Evolutionary conservation across 2,113 vertebrate species (phyloP).

Genomic region (Rhodinocichla rosea): DNA sequence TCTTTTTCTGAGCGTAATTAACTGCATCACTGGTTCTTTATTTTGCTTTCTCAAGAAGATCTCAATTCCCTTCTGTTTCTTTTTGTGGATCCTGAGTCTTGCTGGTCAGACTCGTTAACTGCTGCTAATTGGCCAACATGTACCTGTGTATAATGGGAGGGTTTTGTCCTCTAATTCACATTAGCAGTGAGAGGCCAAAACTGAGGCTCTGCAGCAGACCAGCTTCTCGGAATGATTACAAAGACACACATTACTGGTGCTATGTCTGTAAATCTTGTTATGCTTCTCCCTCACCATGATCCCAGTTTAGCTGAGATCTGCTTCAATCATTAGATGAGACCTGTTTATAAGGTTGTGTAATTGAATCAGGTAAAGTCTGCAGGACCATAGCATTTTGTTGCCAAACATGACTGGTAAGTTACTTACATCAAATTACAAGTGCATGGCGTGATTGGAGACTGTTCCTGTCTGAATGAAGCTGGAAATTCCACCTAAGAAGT

Average conservation of each 20-base stretch:
- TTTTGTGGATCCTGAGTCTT: neutral
- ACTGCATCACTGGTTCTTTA: neutral
- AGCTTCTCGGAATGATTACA: constrained; percentile 38
- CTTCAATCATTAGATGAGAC: constrained; percentile 32
- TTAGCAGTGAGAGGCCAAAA: constrained; percentile 24
- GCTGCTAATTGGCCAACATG: constrained; percentile 11
- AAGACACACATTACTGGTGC: neutral
- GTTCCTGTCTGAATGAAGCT: neutral
- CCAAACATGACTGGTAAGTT: constrained; percentile 38
- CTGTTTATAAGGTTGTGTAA: constrained; percentile 49
- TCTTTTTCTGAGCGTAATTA: constrained; percentile 25
- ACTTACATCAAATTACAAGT: constrained; percentile 43
- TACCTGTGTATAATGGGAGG: constrained; percentile 1
- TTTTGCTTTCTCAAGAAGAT: constrained; percentile 32
- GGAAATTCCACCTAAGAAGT: neutral
- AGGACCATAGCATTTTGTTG: constrained; percentile 30
- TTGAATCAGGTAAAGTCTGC: constrained; percentile 54
- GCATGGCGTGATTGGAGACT: neutral
- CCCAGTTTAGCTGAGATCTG: constrained; percentile 42
- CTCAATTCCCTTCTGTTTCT: constrained; percentile 21
- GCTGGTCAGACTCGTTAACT: constrained; percentile 32
- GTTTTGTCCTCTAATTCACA: constrained; percentile 33
- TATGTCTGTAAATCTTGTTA: constrained; percentile 56
- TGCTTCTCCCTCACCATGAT: constrained; percentile 3
- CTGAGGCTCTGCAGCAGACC: constrained; percentile 35